phyloP scores from a whole-genome alignment of 2,113 vertebrate genomes.

The Zapornia atra region DNA sequence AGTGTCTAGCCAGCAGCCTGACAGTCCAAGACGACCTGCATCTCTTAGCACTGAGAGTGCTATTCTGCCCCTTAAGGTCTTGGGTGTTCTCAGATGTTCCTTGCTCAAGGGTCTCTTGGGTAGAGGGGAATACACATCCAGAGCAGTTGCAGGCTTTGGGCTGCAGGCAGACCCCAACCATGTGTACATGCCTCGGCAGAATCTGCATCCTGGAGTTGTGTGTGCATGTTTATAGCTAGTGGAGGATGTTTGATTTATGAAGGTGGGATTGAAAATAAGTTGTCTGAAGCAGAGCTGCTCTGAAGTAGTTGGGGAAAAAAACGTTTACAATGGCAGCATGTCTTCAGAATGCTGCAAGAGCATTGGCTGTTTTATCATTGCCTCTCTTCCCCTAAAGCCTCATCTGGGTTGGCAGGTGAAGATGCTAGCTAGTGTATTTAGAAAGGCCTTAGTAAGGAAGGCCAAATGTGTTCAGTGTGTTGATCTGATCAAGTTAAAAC shows the following conservation, averaged over 20 bases:
- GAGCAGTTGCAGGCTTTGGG: not conserved
- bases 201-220: not conserved
- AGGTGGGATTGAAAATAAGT: not conserved
- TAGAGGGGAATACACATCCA: not conserved
- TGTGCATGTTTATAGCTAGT: not conserved
- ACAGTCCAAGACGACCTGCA: not conserved
- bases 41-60: not conserved
- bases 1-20: not conserved
- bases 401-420: not conserved
- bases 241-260: not conserved
- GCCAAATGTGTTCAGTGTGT: not conserved
- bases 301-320: not conserved
- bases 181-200: accelerated
- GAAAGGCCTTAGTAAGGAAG: not conserved
- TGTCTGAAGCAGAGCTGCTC: not conserved
- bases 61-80: not conserved
- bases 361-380: not conserved
- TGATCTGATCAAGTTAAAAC: not conserved
- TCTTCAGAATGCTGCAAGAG: not conserved
- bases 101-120: not conserved
- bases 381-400: not conserved
- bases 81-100: accelerated
- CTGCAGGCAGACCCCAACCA: not conserved
- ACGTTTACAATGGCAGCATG: not conserved
- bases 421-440: not conserved